Evolutionary conservation across 1,140 invertebrate genomes (phyloP).

Genomic region (Pogonomyrmex californicus): DNA sequence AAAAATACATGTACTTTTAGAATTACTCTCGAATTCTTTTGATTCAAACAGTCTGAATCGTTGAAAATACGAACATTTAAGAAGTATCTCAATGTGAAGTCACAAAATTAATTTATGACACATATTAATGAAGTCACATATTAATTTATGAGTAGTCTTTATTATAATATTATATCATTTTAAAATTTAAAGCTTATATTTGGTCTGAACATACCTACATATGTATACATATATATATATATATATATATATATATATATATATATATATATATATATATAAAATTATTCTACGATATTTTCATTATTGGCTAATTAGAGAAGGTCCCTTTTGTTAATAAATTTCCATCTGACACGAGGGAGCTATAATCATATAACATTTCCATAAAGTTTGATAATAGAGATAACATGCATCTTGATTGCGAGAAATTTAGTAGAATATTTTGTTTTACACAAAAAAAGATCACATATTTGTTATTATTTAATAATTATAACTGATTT

Average conservation of each 20-base stretch:
- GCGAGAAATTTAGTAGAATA: neutral
- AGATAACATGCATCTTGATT: constrained; percentile 7
- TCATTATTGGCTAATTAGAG: constrained; percentile 34
- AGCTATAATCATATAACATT: constrained; percentile 25
- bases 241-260: constrained; percentile 2
- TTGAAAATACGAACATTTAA: constrained; percentile 23
- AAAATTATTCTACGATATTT: constrained; percentile 41
- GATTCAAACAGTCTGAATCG: constrained; percentile 48
- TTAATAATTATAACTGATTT: neutral
- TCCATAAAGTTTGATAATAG: constrained; percentile 38
- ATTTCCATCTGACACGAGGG: constrained; percentile 26
- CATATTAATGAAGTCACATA: no score
- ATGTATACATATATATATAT: neutral
- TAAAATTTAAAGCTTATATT: constrained; percentile 55
- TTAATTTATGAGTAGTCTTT: constrained; percentile 30
- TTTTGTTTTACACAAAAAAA: neutral
- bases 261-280: neutral
- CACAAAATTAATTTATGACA: constrained; percentile 30
- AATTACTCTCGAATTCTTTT: constrained; percentile 25
- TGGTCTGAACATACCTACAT: constrained; percentile 48
- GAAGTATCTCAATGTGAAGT: neutral
- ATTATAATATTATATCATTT: constrained; percentile 30
- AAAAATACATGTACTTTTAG: constrained; percentile 30
- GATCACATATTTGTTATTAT: neutral
- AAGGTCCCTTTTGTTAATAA: constrained; percentile 52